A percentile compares a stretch with the other conserved stretches of the same genome.
Conservation (phyloP, 2,888 invertebrate genomes). For the Oxyteleia sp. region DNA sequence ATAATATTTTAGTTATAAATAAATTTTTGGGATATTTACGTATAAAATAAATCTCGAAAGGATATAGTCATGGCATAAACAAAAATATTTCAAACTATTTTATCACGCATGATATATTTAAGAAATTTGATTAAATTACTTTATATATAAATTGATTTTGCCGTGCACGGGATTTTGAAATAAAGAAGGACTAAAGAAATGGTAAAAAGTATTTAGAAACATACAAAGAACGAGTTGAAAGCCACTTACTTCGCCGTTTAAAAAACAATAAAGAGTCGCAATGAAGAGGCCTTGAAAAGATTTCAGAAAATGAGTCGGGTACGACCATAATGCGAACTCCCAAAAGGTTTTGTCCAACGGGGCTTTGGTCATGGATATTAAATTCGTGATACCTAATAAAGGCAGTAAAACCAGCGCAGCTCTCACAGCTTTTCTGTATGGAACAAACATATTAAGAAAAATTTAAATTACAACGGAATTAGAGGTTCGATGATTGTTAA, state of each 20-base stretch:
- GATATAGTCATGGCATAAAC: too few relatives aligned
- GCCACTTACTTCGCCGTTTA: constrained; percentile 92
- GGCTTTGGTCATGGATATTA: constrained; percentile 92
- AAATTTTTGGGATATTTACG: too few relatives aligned
- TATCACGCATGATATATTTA: too few relatives aligned
- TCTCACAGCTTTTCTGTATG: constrained; percentile 92
- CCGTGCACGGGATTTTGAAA: too few relatives aligned
- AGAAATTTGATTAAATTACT: too few relatives aligned
- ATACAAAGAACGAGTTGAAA: not conserved
- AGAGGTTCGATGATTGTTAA: too few relatives aligned
- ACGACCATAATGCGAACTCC: constrained; percentile 94
- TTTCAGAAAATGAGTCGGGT: constrained; percentile 92
- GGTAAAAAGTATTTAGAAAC: not conserved
- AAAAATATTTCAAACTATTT: too few relatives aligned
- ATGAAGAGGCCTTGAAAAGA: constrained; percentile 95
- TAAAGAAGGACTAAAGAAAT: not conserved
- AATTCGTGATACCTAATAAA: constrained; percentile 93
- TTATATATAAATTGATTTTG: not conserved
- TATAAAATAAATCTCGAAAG: too few relatives aligned
- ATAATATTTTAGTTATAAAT: too few relatives aligned
- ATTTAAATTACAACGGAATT: not conserved
- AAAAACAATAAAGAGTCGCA: constrained; percentile 93
- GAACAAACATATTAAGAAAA: constrained; percentile 17
- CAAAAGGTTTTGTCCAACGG: constrained; percentile 91
- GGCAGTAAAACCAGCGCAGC: constrained; percentile 94